Base-by-base conservation (phyloP, 1,140 invertebrate species). In the Colletes gigas region DNA sequence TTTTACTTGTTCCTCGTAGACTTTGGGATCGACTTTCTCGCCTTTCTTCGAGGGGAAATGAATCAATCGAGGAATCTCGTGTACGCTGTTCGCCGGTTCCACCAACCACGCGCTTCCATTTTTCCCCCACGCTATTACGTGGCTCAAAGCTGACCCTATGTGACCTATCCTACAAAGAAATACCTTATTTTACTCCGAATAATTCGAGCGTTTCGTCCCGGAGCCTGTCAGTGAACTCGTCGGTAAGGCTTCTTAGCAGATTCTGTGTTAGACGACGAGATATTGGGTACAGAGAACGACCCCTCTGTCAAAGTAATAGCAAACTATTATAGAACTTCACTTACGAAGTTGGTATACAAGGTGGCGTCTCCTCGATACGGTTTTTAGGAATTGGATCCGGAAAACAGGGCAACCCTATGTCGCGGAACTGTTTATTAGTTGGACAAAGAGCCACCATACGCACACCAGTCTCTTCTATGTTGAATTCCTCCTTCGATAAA, bases 101-200 rank as follows among this genome's bases (percentile, higher is more conserved):
- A 96, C 94, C 0, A 95, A 85, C 95, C 95, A 96, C 15, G 95
- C 94, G 0, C 94, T 95, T n/a, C 95, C 96, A 83, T 94, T 96
- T 71, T 94, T 91, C 10, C 94, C 96, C 87, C 95, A 95, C 57
- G 94, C 93, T 44, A 96, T 88, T 14, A 96, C 89, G 60, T 96
- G 95, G 57, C 95, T 92, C 78, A 96, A 87, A 14, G 94, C 94
- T 82, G 94, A 93, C 0, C 94, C 95, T 2, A 96, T 94, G 88
- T 95, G 94, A 72, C 94, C 93, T 10, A 94, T 91, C 81, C 95
- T 95, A 90, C 39, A 94, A 44, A 10, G 7, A 9, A 52, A 30
- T 12, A 47, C 94, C 41, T 72, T 5, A 5, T 69, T 66, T 69
- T 21, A 44, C 14, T 19, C 8, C 44, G 44, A 44, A 44, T 30